Evolutionary conservation across 2,113 vertebrate genomes (phyloP).

Genomic region (Micromys minutus): DNA sequence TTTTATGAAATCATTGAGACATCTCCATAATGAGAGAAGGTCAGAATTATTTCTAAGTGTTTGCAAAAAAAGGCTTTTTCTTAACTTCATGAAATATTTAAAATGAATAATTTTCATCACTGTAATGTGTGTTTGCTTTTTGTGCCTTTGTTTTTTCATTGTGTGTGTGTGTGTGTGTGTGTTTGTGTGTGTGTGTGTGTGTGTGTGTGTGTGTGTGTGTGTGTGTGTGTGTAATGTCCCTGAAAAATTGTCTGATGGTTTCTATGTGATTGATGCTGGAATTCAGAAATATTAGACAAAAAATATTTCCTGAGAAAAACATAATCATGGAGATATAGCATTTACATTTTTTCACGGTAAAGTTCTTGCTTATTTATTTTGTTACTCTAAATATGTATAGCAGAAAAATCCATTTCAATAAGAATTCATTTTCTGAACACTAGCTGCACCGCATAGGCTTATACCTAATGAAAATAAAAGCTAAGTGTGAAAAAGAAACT

Average conservation of each 20-base stretch:
- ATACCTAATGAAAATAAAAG: neutral
- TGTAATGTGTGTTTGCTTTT: neutral
- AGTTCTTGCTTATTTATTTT: neutral
- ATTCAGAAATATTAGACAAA: neutral
- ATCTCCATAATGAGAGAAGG: neutral
- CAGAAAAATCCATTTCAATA: neutral
- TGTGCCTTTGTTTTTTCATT: neutral
- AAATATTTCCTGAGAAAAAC: neutral
- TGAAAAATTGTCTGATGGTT: neutral
- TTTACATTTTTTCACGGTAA: constrained; percentile 16
- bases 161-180: too few relatives aligned
- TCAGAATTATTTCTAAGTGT: neutral
- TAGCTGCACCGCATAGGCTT: neutral
- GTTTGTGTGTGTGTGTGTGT: too few relatives aligned
- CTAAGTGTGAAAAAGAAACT: neutral
- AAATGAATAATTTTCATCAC: neutral
- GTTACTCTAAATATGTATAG: neutral
- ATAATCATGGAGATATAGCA: neutral
- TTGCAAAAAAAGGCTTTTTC: neutral
- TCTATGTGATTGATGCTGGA: neutral
- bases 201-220: too few relatives aligned
- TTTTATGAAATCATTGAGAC: neutral
- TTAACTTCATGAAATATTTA: constrained; percentile 31
- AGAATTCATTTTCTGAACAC: neutral
- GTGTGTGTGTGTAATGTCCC: too few relatives aligned